Evolutionary conservation across 2,888 invertebrate species (phyloP).

Genomic region (Bugulina stolonifera): DNA sequence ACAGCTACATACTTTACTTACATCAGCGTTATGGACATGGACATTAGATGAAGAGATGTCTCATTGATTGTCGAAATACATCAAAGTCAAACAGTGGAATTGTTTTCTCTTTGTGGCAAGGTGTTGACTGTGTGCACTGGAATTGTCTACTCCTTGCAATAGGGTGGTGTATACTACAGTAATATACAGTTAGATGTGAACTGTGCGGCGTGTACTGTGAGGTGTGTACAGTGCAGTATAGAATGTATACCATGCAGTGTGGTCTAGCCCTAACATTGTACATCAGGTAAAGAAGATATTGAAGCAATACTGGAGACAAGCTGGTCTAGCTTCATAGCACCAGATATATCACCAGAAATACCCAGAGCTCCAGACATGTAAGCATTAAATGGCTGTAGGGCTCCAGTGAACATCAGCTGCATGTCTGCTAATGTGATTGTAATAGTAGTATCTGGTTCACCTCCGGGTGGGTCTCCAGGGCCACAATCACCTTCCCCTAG

Average conservation of each 20-base stretch:
- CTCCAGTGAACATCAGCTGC: constrained; percentile 21
- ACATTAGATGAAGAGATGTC: no score
- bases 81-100: no score
- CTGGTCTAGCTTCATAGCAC: constrained; percentile 17
- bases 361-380: constrained; percentile 20
- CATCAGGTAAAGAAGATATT: not conserved
- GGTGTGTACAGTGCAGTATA: no score
- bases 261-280: not conserved
- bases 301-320: constrained; percentile 7
- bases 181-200: no score
- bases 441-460: constrained; percentile 4
- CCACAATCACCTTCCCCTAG: constrained; percentile 18
- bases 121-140: no score
- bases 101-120: no score
- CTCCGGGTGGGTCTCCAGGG: constrained; percentile 4
- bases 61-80: no score
- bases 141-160: no score
- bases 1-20: no score
- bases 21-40: no score
- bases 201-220: no score
- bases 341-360: constrained; percentile 20
- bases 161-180: no score
- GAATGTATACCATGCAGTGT: not conserved
- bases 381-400: constrained; percentile 12
- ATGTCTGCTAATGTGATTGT: constrained; percentile 18